These are phyloP conservation scores for Drosophila bipectinata DNA, from an alignment of 1,140 invertebrate species.

Conservation along the genomic window DNA sequence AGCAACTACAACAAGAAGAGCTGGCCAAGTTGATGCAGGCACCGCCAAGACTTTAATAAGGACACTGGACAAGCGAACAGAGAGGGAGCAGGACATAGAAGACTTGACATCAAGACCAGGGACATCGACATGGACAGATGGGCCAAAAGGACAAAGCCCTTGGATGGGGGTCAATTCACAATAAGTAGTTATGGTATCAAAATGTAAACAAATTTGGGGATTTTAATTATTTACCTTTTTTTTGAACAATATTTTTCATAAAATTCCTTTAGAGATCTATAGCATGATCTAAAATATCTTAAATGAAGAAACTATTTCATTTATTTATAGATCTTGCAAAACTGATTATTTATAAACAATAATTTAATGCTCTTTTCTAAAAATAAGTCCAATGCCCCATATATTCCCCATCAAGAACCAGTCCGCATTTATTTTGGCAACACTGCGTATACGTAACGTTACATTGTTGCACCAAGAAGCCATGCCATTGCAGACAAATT, in stretches of 20 bases:
- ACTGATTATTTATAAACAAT: no score
- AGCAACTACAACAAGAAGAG: slow-evolving; percentile 23
- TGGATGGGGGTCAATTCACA: slow-evolving; percentile 28
- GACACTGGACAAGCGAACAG: slow-evolving; percentile 62
- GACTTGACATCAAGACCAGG: slow-evolving; percentile 39
- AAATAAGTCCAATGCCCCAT: background rate
- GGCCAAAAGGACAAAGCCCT: slow-evolving; percentile 36
- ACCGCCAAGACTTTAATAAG: slow-evolving; percentile 76
- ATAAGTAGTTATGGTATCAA: slow-evolving; percentile 14
- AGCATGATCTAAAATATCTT: no score
- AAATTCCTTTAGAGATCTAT: no score
- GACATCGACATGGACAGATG: slow-evolving; percentile 38
- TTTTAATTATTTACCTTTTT: background rate
- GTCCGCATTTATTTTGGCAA: background rate
- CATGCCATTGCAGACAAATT: background rate
- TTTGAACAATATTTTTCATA: no score
- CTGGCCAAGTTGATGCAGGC: slow-evolving; percentile 70
- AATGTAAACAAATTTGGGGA: background rate
- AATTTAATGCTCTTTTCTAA: background rate
- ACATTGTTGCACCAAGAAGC: background rate
- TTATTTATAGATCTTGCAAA: no score
- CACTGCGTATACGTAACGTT: background rate
- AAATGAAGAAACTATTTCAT: no score
- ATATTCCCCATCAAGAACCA: background rate
- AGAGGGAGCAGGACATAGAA: slow-evolving; percentile 37